Evolutionary conservation across 2,113 vertebrate species (phyloP), one percentile per base, ranked within the genome.

Genomic region (Typhlomys cinereus): DNA sequence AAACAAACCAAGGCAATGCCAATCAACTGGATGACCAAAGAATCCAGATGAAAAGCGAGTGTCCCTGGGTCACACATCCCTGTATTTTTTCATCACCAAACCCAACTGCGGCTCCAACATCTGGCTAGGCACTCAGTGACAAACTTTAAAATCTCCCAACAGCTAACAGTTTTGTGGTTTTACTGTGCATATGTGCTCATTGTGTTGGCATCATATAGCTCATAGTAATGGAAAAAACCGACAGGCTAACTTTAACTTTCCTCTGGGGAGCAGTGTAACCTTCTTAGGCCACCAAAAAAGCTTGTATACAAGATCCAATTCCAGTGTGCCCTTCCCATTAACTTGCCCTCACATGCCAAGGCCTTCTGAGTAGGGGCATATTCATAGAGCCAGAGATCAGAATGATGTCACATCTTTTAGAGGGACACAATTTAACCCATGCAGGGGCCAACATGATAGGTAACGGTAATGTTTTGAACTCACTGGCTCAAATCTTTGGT

Each of bases 221-320:
- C 76, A 90, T 5, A 59, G 5, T 41, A 69, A 57, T 89, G 64
- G 84, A 95, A 88, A 92, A 50, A 93, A 82, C 4, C 41, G n/a
- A 89, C 71, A 79, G 7, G 89, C 85, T 82, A 86, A 71, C 57
- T 86, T 96, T 84, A 93, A 71, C 57, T 86, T 96, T 84, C 92
- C 11, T 5, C 34, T 34, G 29, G 34, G 66, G 75, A 73, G 87
- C 91, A 88, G 21, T 2, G 0, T 76, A 39, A 41, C 34, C 46
- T 84, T 88, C 67, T 73, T 29, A 76, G 34, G n/a, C 36, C 50
- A 85, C 20, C 4, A 0, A 52, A 57, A 70, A 25, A 73, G n/a
- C 74, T 89, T 41, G 31, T 5, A 79, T 29, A 25, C 41, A 13
- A 79, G 36, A 31, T 21, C 44, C 29, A 18, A 52, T 52, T 46